These are phyloP conservation scores for Phrynocephalus guinanensis DNA, from an alignment of 2,797 vertebrate species.

Conservation along the genomic window DNA sequence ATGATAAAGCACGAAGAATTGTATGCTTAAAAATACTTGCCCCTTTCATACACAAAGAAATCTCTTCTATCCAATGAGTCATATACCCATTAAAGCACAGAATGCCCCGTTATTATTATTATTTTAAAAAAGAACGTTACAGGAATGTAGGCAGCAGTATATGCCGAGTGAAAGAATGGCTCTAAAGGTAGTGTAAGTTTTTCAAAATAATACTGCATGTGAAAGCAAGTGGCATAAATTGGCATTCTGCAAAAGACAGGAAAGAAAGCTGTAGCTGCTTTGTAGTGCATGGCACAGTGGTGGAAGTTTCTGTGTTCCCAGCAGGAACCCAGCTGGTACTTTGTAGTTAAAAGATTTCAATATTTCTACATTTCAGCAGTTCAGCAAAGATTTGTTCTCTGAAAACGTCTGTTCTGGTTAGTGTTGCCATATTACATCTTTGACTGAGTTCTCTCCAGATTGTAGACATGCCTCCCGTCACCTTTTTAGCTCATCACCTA, in stretches of 20 bases:
- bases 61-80: slow-evolving; percentile 1
- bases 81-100: slow-evolving; percentile 8
- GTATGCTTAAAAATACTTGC: not conserved
- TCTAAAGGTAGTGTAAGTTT: not conserved
- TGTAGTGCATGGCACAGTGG: slow-evolving; percentile 11
- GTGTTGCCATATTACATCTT: not conserved
- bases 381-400: not conserved
- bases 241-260: not conserved
- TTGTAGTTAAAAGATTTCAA: not conserved
- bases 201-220: not conserved
- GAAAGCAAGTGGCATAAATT: not conserved
- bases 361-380: not conserved
- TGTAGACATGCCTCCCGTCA: no score
- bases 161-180: not conserved
- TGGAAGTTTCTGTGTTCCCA: slow-evolving; percentile 21
- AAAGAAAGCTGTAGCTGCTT: slow-evolving; percentile 12
- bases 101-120: not conserved
- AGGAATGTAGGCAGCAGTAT: not conserved
- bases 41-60: slow-evolving; percentile 17
- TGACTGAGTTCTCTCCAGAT: no score
- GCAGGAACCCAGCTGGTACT: slow-evolving; percentile 1
- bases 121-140: not conserved
- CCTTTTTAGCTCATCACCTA: no score
- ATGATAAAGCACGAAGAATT: slow-evolving; percentile 13
- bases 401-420: not conserved